Percentiles rank a stretch among this genome's conserved stretches.
These are phyloP conservation scores for Chamaea fasciata DNA, from an alignment of 2,113 vertebrate species.

Conservation along the genomic window DNA sequence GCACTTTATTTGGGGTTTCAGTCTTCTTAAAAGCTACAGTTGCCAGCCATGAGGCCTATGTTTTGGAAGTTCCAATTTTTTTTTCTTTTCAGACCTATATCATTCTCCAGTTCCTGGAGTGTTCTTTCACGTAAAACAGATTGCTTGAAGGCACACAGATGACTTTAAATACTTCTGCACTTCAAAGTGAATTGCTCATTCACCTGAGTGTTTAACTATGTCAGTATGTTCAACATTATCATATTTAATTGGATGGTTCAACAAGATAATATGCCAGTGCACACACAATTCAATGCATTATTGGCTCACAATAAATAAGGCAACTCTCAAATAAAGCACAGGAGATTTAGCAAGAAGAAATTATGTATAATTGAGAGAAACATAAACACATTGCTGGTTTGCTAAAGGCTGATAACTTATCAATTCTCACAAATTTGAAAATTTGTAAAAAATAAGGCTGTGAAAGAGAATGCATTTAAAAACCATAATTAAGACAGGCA, in stretches of 20 bases:
- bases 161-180: slow-evolving; percentile 74
- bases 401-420: slow-evolving; percentile 31
- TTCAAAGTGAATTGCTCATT: slow-evolving; percentile 80
- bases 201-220: slow-evolving; percentile 80
- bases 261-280: slow-evolving; percentile 75
- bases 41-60: background rate
- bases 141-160: slow-evolving; percentile 69
- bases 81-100: background rate
- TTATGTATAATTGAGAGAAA: slow-evolving; percentile 5
- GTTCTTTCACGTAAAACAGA: slow-evolving; percentile 65
- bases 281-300: slow-evolving; percentile 66
- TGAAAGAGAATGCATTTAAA: background rate
- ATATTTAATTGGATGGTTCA: slow-evolving; percentile 84
- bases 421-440: slow-evolving; percentile 21
- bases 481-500: background rate
- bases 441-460: background rate
- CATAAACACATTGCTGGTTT: slow-evolving; percentile 13
- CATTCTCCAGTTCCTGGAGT: slow-evolving; percentile 43
- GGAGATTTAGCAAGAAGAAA: slow-evolving; percentile 31
- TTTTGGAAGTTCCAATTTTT: background rate
- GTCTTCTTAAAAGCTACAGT: background rate
- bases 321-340: slow-evolving; percentile 59
- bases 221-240: slow-evolving; percentile 77
- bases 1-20: background rate
- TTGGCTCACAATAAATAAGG: slow-evolving; percentile 71